These are phyloP conservation scores for Leistus spinibarbis DNA, from an alignment of 2,888 invertebrate genomes.

Conservation along the genomic window DNA sequence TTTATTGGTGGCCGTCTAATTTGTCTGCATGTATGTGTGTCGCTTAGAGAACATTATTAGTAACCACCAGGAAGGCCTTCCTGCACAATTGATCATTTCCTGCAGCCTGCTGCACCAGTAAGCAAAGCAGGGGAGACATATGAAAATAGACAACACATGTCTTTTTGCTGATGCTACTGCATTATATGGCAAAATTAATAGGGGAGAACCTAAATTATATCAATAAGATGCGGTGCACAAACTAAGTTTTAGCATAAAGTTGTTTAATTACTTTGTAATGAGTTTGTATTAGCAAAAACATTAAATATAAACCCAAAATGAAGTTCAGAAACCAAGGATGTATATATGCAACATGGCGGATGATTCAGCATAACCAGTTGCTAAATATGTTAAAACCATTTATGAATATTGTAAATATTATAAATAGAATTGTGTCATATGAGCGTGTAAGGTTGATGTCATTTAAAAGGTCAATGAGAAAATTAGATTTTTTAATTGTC, in stretches of 20 bases:
- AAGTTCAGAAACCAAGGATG: no score
- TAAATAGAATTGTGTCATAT: background rate
- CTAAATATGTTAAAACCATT: no score
- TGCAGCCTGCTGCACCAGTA: background rate
- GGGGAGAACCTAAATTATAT: background rate
- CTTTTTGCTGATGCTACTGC: background rate
- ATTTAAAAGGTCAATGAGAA: background rate
- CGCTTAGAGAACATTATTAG: background rate
- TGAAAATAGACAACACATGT: background rate
- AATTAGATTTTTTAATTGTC: background rate
- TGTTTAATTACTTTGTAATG: no score
- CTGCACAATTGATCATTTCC: slow-evolving; percentile 16
- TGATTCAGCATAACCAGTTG: no score
- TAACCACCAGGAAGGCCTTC: slow-evolving; percentile 13
- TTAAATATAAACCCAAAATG: no score
- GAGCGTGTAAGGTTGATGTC: background rate
- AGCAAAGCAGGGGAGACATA: background rate
- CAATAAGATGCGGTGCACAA: no score
- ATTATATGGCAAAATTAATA: background rate
- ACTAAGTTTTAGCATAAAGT: no score
- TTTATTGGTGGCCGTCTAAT: background rate
- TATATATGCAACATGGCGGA: no score
- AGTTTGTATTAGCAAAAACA: no score
- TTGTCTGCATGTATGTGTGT: background rate
- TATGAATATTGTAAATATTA: background rate